Percentiles rank a stretch among this genome's conserved stretches.
Evolutionary conservation across 64 coral and sea anemone species (phyloP).

Genomic region (Porites lutea): DNA sequence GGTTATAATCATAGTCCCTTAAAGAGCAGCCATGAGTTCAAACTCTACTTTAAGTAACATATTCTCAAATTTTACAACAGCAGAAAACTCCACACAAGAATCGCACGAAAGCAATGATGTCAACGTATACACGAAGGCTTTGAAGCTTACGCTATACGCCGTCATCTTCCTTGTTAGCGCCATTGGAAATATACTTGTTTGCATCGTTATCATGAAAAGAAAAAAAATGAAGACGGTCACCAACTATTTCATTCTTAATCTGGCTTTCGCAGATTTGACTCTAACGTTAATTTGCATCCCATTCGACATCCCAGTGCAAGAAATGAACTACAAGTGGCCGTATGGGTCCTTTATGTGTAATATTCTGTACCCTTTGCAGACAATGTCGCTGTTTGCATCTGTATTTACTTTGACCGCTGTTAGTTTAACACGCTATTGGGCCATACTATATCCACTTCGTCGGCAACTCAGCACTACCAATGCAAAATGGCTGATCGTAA

Average conservation of each 20-base stretch:
- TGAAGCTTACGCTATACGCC: slow-evolving; percentile 61
- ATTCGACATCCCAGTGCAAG: slow-evolving; percentile 76
- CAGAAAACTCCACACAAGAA: not conserved
- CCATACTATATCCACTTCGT: slow-evolving; percentile 60
- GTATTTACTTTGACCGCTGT: slow-evolving; percentile 69
- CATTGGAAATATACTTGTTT: slow-evolving; percentile 56
- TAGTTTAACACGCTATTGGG: slow-evolving; percentile 72
- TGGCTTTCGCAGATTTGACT: slow-evolving; percentile 65
- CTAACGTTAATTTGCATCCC: slow-evolving; percentile 76
- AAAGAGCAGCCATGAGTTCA: not conserved
- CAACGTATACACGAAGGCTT: not conserved
- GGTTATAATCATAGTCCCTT: not conserved
- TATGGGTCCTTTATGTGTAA: slow-evolving; percentile 73
- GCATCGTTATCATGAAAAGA: slow-evolving; percentile 47
- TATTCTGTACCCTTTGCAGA: slow-evolving; percentile 66
- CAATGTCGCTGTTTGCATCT: slow-evolving; percentile 59
- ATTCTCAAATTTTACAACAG: not conserved
- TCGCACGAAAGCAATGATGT: not conserved
- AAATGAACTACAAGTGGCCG: slow-evolving; percentile 72
- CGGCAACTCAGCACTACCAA: slow-evolving; percentile 50
- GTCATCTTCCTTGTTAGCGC: slow-evolving; percentile 68
- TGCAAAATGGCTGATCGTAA: slow-evolving; percentile 44
- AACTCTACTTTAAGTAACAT: not conserved
- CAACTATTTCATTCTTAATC: slow-evolving; percentile 73
- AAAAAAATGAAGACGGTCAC: slow-evolving; percentile 72